Evolutionary conservation across 2,113 vertebrate genomes (phyloP), one percentile per base, ranked within the genome.

Genomic region (Notarius lentiginosus): DNA sequence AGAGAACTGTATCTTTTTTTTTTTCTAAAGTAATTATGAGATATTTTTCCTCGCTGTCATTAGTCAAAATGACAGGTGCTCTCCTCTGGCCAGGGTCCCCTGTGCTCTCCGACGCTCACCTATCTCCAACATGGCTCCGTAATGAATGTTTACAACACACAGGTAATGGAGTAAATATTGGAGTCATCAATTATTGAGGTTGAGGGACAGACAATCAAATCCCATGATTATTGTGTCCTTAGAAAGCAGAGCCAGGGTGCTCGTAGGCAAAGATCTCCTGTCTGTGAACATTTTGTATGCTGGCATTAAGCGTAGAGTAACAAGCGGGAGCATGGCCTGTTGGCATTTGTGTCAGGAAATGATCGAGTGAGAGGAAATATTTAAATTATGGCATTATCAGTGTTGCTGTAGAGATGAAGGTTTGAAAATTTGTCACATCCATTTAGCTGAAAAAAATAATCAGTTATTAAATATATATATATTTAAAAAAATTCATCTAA

Each of bases 161-260:
- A 97, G 96, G 96, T 97, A 97, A 97, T 95, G 95, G 92, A 95
- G 95, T 97, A 97, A 98, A 98, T 96, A 97, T 97, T 96, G 96
- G 94, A 94, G 90, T 92, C 93, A 96, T 98, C 96, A 97, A 98
- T 98, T 98, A 98, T 97, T 95, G 93, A 95, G 94, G 94, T 86
- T 89, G 92, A 96, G 95, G 94, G 92, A 93, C 94, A 95, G 94
- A 91, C 94, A 95, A 96, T 97, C 96, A 97, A 96, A 96, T 95
- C 92, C 94, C 94, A 91, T 93, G 95, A 94, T 96, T 93, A 97
- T 96, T 95, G 92, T 95, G 96, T 94, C 94, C 93, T 93, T 91
- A 87, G 79, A 90, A 88, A 92, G 87, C 92, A 92, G 63, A 82
- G 68, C 81, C 53, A 24, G 58, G 56, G 81, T 77, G 86, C 89